A percentile compares a stretch with the other conserved stretches of the same genome.
phyloP scores from a whole-genome alignment of 2,797 vertebrate species.

The Cynodonichthys magdalenae region DNA sequence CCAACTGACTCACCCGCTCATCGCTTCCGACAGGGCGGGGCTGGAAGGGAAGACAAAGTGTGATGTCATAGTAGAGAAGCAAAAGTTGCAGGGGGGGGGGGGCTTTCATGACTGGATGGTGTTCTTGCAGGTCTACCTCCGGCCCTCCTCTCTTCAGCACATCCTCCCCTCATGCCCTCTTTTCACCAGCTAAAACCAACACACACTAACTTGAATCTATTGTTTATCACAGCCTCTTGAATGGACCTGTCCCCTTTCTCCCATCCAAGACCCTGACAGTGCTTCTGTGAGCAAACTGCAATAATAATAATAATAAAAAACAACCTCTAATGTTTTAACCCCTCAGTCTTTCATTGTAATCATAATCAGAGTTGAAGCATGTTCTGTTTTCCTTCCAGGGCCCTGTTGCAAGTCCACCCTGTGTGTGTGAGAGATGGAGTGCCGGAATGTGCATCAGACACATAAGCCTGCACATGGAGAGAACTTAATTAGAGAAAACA shows the following conservation, averaged over 20 bases:
- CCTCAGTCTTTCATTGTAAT: constrained; percentile 48
- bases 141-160: constrained; percentile 26
- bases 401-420: constrained; percentile 55
- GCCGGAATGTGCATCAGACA: constrained; percentile 75
- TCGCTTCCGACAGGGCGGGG: constrained; percentile 85
- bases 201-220: constrained; percentile 31
- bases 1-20: constrained; percentile 86
- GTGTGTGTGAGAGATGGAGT: constrained; percentile 57
- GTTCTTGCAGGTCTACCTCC: constrained; percentile 47
- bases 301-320: constrained; percentile 40
- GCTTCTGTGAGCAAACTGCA: constrained; percentile 42
- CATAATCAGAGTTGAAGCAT: constrained; percentile 67
- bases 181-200: constrained; percentile 7
- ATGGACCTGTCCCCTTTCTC: constrained; percentile 33
- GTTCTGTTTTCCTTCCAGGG: constrained; percentile 72
- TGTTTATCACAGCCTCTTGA: constrained; percentile 28
- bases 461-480: constrained; percentile 70
- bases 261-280: constrained; percentile 35
- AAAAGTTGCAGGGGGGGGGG: constrained; percentile 34
- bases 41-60: constrained; percentile 76
- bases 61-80: constrained; percentile 72
- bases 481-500: constrained; percentile 87
- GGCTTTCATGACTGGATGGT: constrained; percentile 24
- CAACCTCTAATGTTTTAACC: constrained; percentile 43
- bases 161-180: constrained; percentile 15